Evolutionary conservation across 2,113 vertebrate species (phyloP), one percentile per base, ranked within the genome.

Genomic region (Prinia subflava): DNA sequence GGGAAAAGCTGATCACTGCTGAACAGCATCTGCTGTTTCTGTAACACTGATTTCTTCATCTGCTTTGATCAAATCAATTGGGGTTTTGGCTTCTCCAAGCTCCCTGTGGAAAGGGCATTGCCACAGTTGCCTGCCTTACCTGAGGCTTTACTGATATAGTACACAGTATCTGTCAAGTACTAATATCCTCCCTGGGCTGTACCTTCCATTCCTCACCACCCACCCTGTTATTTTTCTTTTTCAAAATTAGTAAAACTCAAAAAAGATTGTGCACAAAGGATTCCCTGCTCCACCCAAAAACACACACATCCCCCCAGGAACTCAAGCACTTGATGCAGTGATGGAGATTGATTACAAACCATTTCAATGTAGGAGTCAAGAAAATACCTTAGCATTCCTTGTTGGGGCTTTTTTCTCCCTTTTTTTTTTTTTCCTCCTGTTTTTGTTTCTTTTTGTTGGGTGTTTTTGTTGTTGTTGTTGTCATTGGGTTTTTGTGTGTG

Each of bases 341-440:
- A 59, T 65, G 41, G 42, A 65, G n/a, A 41, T 78, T 12, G 1
- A 73, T 67, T 78, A 27, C 47, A 82, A 93, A 88, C 10, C 23
- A 23, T 33, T 64, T 84, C 42, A 47, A 15, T 57, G 15, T 6
- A 6, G 9, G 6, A 55, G 22, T 35, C 63, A 85, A 60, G 41
- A 88, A 79, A 74, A 73, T 50, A 85, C 20, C 41, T 88, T 62
- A 21, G 7, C 75, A 84, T 39, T 67, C 25, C 23, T 73, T 46
- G 5, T 5, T 37, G 35, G 3, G 20, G 3, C 17, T 3, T 33
- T 35, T 25, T 19, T 25, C 17, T n/a, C 28, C 27, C 3, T 2
- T 10, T 39, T 57, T 11, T 8, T n/a, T n/a, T n/a, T n/a, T n/a
- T n/a, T n/a, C n/a, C n/a, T 2, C 2, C 5, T 4, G 4, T 17